Evolutionary conservation across 2,797 vertebrate genomes (phyloP).

Genomic region (Sciurus carolinensis): DNA sequence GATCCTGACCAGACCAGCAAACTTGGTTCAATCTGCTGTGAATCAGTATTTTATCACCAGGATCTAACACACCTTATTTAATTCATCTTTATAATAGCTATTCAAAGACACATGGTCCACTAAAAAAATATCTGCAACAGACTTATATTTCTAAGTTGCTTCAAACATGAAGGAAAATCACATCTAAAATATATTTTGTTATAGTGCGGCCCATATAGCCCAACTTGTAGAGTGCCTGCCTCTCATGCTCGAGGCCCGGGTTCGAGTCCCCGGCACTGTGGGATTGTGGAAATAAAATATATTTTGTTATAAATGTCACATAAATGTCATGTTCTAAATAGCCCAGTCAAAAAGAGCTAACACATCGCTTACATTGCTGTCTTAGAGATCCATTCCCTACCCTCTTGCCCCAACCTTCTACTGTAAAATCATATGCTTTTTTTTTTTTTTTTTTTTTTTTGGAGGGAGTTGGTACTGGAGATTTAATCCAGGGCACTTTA

Average conservation of each 20-base stretch:
- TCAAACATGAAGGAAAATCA: constrained; percentile 53
- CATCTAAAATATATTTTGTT: constrained; percentile 32
- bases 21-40: constrained; percentile 45
- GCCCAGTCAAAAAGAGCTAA: constrained; percentile 49
- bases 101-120: constrained; percentile 50
- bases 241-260: too few species aligned
- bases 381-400: background rate
- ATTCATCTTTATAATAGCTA: constrained; percentile 47
- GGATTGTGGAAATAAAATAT: too few species aligned
- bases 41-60: constrained; percentile 71
- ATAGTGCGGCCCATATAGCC: background rate
- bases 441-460: background rate
- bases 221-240: too few species aligned
- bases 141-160: constrained; percentile 49
- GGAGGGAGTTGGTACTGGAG: too few species aligned
- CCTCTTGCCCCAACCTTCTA: background rate
- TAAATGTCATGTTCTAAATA: constrained; percentile 58
- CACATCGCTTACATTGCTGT: background rate
- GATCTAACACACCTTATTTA: constrained; percentile 57
- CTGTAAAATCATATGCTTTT: constrained; percentile 39
- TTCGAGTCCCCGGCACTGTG: too few species aligned
- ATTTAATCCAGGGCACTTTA: too few species aligned
- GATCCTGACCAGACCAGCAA: constrained; percentile 15
- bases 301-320: background rate
- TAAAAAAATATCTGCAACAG: constrained; percentile 53